Evolutionary conservation across 2,888 invertebrate species (phyloP).

Genomic region (Podotricha telesiphe): DNA sequence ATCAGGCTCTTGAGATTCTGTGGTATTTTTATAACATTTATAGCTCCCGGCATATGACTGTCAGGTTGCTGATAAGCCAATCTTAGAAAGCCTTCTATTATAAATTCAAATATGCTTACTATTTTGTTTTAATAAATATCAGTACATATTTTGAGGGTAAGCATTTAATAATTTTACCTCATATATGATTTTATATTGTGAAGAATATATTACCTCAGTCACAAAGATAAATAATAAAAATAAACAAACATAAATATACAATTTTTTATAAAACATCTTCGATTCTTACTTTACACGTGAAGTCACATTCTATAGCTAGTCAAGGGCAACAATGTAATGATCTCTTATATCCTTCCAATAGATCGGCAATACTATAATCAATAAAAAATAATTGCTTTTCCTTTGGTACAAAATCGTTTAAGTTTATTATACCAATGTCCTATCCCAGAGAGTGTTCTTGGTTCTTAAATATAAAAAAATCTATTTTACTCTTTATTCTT

Average conservation of each 20-base stretch:
- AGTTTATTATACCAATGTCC: constrained; percentile 11
- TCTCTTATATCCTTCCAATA: not conserved
- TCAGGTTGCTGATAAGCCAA: not conserved
- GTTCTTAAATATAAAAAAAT: not conserved
- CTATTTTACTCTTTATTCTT: not conserved
- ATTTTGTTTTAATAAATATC: not conserved
- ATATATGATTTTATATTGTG: too few species aligned
- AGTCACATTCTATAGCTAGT: not conserved
- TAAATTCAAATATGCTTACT: not conserved
- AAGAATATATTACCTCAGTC: too few species aligned
- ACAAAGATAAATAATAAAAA: too few species aligned
- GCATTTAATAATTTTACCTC: too few species aligned
- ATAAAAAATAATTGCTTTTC: constrained; percentile 14
- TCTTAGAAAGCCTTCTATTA: not conserved
- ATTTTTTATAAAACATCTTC: too few species aligned
- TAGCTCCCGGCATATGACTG: not conserved
- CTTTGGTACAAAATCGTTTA: constrained; percentile 21
- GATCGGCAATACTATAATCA: not conserved
- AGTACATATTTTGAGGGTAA: too few species aligned
- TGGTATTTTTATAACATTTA: not conserved
- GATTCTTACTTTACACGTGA: not conserved
- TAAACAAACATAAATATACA: too few species aligned
- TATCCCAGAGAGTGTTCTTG: not conserved
- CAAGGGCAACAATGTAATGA: not conserved
- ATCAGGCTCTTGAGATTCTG: not conserved